A percentile compares a stretch with the other conserved stretches of the same genome.
Evolutionary conservation across 1,140 invertebrate species (phyloP).

Genomic region (Tetramorium alpestre): DNA sequence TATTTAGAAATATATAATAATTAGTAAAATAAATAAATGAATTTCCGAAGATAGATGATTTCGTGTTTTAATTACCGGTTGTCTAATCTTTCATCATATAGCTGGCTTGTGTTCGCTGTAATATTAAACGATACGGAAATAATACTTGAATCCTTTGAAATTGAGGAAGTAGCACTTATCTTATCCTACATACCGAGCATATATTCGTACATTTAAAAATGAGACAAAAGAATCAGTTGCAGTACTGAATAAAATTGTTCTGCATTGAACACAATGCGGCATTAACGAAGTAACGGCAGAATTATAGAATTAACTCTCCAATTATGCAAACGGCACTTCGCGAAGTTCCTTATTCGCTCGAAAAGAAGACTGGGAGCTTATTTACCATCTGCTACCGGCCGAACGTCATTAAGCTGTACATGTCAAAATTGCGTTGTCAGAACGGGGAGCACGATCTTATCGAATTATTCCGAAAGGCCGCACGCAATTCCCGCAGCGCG

Average conservation of each 20-base stretch:
- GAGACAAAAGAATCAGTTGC: not conserved
- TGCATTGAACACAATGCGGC: not conserved
- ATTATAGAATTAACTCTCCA: slow-evolving; percentile 14
- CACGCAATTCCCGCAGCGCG: not conserved
- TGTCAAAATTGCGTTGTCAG: slow-evolving; percentile 14
- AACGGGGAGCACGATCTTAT: slow-evolving; percentile 16
- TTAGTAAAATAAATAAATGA: not conserved
- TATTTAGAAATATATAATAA: not conserved
- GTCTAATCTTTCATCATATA: not conserved
- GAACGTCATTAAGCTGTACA: slow-evolving; percentile 11
- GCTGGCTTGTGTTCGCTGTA: not conserved
- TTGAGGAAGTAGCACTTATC: not conserved
- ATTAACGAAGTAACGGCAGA: slow-evolving; percentile 16
- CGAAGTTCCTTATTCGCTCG: not conserved
- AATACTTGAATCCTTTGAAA: not conserved
- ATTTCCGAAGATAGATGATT: not conserved
- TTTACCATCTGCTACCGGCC: slow-evolving; percentile 11
- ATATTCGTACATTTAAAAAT: slow-evolving; percentile 2
- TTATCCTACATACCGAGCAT: not conserved
- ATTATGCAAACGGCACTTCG: slow-evolving; percentile 1
- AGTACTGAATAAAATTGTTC: not conserved
- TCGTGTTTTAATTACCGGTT: not conserved
- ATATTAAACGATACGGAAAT: not conserved
- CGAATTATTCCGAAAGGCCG: not conserved
- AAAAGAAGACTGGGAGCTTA: not conserved